Evolutionary conservation across 2,888 invertebrate species (phyloP).

Genomic region (Cosmia trapezina): DNA sequence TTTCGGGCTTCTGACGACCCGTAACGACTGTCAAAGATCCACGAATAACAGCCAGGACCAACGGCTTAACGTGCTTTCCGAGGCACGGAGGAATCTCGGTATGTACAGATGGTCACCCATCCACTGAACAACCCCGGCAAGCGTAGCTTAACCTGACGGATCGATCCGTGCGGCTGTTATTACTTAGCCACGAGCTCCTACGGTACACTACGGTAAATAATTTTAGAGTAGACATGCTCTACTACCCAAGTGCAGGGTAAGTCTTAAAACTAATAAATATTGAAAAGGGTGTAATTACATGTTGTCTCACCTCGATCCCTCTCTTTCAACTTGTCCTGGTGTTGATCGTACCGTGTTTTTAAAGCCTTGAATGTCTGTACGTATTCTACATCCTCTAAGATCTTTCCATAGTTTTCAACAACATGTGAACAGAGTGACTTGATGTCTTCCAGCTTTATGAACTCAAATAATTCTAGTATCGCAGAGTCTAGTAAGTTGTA

Average conservation of each 20-base stretch:
- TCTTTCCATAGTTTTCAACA: conserved; percentile 98
- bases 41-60: no score
- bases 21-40: no score
- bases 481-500: conserved; percentile 99
- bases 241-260: not conserved
- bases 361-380: conserved; percentile 99
- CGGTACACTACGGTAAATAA: no score
- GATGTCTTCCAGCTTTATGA: conserved; percentile 98
- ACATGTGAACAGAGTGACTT: conserved; percentile 97
- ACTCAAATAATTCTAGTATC: conserved; percentile 99
- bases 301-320: conserved; percentile 92
- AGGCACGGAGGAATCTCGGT: no score
- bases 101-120: no score
- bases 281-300: conserved; percentile 54
- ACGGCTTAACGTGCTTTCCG: no score
- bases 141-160: no score
- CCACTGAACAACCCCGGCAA: no score
- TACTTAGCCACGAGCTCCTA: no score
- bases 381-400: conserved; percentile 98
- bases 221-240: no score
- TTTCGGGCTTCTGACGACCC: no score
- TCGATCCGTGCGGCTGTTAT: no score
- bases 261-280: conserved; percentile 50
- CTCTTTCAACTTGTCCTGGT: conserved; percentile 97
- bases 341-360: conserved; percentile 96